Conservation (phyloP, 2,113 vertebrate genomes). For the Percopsis transmontana region DNA sequence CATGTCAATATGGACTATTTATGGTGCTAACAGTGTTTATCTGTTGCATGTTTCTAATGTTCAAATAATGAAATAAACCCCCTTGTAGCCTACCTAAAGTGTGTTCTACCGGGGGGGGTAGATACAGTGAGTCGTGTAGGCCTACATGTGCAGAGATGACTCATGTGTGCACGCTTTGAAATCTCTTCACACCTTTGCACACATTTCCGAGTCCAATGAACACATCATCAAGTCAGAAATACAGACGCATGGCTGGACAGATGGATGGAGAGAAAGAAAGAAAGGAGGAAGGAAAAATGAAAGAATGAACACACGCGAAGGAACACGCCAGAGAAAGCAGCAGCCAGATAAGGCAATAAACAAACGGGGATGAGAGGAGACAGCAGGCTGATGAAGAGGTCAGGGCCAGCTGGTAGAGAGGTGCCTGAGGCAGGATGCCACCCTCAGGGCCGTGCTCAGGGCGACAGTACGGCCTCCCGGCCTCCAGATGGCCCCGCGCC, state of each 20-base stretch:
- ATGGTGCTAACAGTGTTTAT: too few relatives aligned
- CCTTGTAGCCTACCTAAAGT: too few relatives aligned
- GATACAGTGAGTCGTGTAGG: not conserved
- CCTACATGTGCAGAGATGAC: slow-evolving; percentile 14
- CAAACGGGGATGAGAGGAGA: not conserved
- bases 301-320: not conserved
- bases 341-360: slow-evolving; percentile 23
- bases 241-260: slow-evolving; percentile 5
- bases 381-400: slow-evolving; percentile 56
- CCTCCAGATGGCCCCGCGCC: slow-evolving; percentile 77
- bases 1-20: slow-evolving; percentile 23
- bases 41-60: not conserved
- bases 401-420: slow-evolving; percentile 71
- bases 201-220: slow-evolving; percentile 9
- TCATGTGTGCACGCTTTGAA: slow-evolving; percentile 21
- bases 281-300: slow-evolving; percentile 10
- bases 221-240: not conserved
- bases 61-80: too few relatives aligned
- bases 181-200: slow-evolving; percentile 38
- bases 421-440: slow-evolving; percentile 55
- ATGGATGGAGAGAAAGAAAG: slow-evolving; percentile 13
- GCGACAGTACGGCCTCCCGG: slow-evolving; percentile 63
- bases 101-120: too few relatives aligned
- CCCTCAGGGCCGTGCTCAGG: slow-evolving; percentile 53
- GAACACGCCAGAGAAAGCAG: not conserved